These are phyloP conservation scores for Festucalex cinctus DNA, from an alignment of 2,113 vertebrate genomes.

Conservation along the genomic window DNA sequence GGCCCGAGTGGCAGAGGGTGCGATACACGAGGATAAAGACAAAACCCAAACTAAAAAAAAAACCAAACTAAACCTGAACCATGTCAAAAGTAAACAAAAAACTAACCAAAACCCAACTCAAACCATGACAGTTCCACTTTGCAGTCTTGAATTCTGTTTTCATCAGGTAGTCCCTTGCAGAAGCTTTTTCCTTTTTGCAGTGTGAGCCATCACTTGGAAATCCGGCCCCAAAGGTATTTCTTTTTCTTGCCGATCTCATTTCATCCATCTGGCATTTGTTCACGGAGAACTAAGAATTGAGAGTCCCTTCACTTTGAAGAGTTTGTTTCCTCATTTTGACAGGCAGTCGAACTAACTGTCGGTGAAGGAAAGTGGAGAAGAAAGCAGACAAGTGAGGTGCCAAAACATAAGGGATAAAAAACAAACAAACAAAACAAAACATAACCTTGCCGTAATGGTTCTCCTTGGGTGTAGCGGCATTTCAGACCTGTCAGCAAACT, in stretches of 20 bases:
- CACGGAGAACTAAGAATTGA: constrained; percentile 12
- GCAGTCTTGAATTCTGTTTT: constrained; percentile 25
- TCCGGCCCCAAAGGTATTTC: constrained; percentile 13
- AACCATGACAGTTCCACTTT: too few species aligned
- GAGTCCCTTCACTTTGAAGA: constrained; percentile 13
- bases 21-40: too few species aligned
- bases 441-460: neutral
- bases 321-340: constrained; percentile 32
- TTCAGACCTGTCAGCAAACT: neutral
- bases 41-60: too few species aligned
- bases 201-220: constrained; percentile 8
- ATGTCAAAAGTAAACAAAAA: too few species aligned
- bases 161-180: constrained; percentile 5
- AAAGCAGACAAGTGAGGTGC: neutral
- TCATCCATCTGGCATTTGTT: constrained; percentile 15
- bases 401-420: neutral
- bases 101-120: too few species aligned
- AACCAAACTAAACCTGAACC: too few species aligned
- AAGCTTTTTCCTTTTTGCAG: constrained; percentile 9
- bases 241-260: constrained; percentile 35
- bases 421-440: neutral
- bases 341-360: constrained; percentile 13
- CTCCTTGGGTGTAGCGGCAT: neutral
- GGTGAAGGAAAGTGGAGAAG: neutral
- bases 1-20: too few species aligned